Conservation (phyloP, 2,888 invertebrate genomes). For the Eupeodes luniger region DNA sequence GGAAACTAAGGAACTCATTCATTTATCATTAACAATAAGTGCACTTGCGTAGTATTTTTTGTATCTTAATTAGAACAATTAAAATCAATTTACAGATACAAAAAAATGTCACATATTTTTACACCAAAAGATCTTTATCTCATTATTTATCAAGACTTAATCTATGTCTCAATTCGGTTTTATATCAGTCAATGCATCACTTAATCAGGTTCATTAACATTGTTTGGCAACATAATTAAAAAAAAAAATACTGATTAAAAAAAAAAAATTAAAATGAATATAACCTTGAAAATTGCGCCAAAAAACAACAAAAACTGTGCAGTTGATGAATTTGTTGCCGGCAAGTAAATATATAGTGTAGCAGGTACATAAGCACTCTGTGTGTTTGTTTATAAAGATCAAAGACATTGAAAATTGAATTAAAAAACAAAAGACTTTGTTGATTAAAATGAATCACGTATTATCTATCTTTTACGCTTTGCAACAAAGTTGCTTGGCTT, state of each 20-base stretch:
- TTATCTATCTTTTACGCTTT: neutral
- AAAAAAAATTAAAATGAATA: neutral
- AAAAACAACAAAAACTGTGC: neutral
- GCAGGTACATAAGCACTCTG: neutral
- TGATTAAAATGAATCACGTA: neutral
- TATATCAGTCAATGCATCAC: neutral
- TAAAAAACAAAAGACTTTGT: neutral
- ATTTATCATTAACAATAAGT: too few relatives aligned
- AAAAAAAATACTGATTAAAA: neutral
- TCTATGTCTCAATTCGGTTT: neutral
- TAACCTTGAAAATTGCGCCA: conserved; percentile 19
- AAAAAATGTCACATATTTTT: neutral
- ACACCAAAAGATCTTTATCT: neutral
- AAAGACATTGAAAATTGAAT: neutral
- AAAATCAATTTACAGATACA: neutral
- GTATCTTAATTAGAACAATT: neutral
- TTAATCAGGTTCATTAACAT: conserved; percentile 17
- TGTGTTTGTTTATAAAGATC: neutral
- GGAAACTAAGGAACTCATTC: too few relatives aligned
- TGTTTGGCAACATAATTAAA: neutral
- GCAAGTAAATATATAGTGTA: neutral
- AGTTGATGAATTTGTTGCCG: neutral
- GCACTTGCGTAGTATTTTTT: neutral
- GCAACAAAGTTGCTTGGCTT: neutral
- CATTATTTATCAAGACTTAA: neutral